Evolutionary conservation across 2,888 invertebrate genomes (phyloP).

Genomic region (Protodeltote pygarga): DNA sequence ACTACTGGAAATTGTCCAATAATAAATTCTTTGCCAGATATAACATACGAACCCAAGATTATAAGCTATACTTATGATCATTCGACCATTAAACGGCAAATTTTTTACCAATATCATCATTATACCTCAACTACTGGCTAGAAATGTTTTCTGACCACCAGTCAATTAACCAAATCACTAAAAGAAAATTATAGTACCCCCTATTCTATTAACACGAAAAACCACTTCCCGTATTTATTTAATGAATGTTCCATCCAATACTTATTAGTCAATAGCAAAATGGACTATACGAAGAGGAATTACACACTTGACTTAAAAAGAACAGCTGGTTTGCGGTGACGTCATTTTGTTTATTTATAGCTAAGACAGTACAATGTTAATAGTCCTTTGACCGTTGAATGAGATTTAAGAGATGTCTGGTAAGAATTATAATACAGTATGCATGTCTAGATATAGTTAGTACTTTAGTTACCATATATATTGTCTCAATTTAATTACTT

Average conservation of each 20-base stretch:
- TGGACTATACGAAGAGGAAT: constrained; percentile 13
- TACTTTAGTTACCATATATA: too few species aligned
- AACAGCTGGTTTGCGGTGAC: not conserved
- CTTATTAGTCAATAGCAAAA: constrained; percentile 33
- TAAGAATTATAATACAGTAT: too few species aligned
- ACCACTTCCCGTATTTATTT: constrained; percentile 41
- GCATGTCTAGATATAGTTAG: too few species aligned
- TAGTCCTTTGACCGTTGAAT: too few species aligned
- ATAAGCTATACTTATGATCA: constrained; percentile 1
- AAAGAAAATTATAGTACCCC: constrained; percentile 32
- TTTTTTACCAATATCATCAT: not conserved
- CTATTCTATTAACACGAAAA: constrained; percentile 51
- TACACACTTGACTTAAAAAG: constrained; percentile 1
- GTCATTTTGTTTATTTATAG: constrained; percentile 3
- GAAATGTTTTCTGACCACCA: constrained; percentile 5
- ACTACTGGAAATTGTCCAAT: too few species aligned
- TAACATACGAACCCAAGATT: too few species aligned
- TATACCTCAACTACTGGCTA: not conserved
- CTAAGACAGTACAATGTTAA: too few species aligned
- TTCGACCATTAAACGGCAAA: not conserved
- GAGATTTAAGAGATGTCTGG: too few species aligned
- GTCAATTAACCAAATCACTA: constrained; percentile 35
- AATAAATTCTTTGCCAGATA: too few species aligned
- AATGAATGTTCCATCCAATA: constrained; percentile 29
- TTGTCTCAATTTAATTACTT: too few species aligned